Evolutionary conservation across 35 echinoderm and acorn worm genomes (phyloP).

Genomic region (Ophiothrix spiculata): DNA sequence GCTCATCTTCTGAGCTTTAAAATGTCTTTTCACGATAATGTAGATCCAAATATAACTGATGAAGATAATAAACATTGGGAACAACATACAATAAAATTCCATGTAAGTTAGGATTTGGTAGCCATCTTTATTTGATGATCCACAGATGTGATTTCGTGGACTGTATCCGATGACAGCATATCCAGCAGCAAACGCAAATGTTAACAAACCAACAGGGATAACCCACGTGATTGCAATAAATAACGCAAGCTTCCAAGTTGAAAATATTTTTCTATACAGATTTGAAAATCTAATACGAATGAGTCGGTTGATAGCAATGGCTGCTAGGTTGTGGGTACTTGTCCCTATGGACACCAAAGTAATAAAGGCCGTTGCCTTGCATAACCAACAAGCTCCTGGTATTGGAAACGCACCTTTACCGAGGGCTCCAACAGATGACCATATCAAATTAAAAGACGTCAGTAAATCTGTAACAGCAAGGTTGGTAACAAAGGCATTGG

Average conservation of each 20-base stretch:
- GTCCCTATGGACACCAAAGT: not conserved
- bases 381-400: not conserved
- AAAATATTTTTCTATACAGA: not conserved
- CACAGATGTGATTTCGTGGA: not conserved
- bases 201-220: not conserved
- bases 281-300: not conserved
- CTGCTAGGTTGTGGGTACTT: not conserved
- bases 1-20: no score
- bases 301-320: not conserved
- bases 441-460: not conserved
- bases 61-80: not conserved
- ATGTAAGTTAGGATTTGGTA: not conserved
- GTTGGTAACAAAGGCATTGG: slow-evolving; percentile 23
- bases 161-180: not conserved
- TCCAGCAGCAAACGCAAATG: not conserved
- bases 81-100: not conserved
- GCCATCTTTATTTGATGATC: no score
- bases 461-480: not conserved
- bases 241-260: not conserved
- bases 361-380: not conserved
- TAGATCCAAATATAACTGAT: not conserved
- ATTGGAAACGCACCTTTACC: not conserved
- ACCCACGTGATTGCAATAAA: not conserved
- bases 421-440: not conserved
- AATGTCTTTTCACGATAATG: not conserved